These are phyloP conservation scores for Botrylloides violaceus DNA, from an alignment of 23 tunicate species.

Conservation along the genomic window DNA sequence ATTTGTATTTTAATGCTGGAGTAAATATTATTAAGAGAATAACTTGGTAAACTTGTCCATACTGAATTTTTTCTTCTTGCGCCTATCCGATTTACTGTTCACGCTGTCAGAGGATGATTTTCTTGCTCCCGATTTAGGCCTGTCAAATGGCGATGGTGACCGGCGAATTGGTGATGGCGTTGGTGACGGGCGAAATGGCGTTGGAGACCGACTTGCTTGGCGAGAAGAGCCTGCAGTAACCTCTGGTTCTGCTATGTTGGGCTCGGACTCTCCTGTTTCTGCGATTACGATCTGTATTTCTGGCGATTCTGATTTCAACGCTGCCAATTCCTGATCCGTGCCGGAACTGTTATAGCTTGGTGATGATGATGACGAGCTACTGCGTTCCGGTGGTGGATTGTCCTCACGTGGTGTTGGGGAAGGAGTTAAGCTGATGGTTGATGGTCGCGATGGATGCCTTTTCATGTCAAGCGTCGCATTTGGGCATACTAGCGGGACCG, in stretches of 20 bases:
- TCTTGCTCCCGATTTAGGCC: conserved; percentile 5
- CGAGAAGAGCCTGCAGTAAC: no score
- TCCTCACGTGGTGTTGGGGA: not conserved
- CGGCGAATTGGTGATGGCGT: not conserved
- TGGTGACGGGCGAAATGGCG: no score
- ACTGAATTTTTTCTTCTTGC: not conserved
- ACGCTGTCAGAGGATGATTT: conserved; percentile 22
- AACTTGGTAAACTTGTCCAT: not conserved
- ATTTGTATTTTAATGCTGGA: no score
- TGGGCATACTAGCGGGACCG: conserved; percentile 1
- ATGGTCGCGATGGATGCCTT: not conserved
- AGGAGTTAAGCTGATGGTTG: not conserved
- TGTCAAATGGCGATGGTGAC: not conserved
- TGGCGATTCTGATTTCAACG: not conserved
- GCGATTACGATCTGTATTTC: not conserved
- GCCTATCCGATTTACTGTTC: conserved; percentile 15
- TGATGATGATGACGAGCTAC: not conserved
- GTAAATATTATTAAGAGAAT: not conserved
- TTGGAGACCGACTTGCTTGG: no score
- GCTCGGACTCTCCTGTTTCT: not conserved
- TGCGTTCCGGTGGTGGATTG: not conserved
- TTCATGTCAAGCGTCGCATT: not conserved
- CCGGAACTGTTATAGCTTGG: not conserved
- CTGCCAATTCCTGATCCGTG: not conserved
- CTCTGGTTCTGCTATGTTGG: not conserved